A percentile compares a stretch with the other conserved stretches of the same genome.
phyloP scores from a whole-genome alignment of 2,888 invertebrate genomes.

The Drosophila pseudotalamancana region DNA sequence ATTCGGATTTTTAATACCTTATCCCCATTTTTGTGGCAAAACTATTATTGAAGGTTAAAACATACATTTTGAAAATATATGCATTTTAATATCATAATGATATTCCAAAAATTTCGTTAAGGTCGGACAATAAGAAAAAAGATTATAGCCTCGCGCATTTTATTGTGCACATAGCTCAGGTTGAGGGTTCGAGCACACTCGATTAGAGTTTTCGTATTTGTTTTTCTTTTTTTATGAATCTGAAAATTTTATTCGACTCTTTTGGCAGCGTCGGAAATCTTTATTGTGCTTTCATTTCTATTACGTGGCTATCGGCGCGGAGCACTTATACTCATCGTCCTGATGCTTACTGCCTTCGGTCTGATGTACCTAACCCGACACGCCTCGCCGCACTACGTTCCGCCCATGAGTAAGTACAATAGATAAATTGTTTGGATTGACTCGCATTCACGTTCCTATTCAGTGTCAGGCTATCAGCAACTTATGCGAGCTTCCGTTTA shows the following conservation, averaged over 20 bases:
- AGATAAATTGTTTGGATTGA: not conserved
- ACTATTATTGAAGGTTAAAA: no score
- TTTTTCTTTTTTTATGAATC: not conserved
- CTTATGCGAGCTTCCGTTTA: conserved; percentile 68
- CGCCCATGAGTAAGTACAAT: conserved; percentile 79
- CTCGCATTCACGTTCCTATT: not conserved
- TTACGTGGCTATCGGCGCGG: conserved; percentile 79
- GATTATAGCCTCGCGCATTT: no score
- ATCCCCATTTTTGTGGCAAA: no score
- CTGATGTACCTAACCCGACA: conserved; percentile 79
- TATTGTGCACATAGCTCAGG: no score
- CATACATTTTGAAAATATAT: no score
- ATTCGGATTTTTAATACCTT: no score
- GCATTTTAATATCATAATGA: no score
- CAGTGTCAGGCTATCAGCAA: conserved; percentile 78
- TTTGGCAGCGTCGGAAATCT: conserved; percentile 68
- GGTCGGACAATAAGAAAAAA: no score
- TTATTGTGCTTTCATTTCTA: conserved; percentile 79
- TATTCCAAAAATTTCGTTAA: no score
- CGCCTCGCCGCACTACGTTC: conserved; percentile 80
- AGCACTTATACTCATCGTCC: conserved; percentile 72
- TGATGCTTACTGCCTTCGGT: conserved; percentile 72
- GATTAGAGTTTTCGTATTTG: no score
- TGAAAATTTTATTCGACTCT: not conserved
- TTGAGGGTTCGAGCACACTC: no score